Evolutionary conservation across 35 echinoderm and acorn worm genomes (phyloP).

Genomic region (Hemicentrotus pulcherrimus): DNA sequence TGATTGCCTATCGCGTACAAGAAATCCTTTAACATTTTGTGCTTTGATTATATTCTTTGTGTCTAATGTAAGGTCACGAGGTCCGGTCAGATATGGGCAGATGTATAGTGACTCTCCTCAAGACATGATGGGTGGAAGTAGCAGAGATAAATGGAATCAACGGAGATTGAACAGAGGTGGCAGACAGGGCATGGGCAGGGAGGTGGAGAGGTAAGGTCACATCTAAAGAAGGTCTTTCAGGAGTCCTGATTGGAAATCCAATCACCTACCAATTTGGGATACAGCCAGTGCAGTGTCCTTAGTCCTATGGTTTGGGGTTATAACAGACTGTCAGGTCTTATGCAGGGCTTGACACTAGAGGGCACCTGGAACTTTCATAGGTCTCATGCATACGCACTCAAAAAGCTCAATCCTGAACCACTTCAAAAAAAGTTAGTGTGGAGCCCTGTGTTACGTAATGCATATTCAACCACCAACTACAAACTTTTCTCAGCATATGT

Average conservation of each 20-base stretch:
- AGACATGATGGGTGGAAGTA: not conserved
- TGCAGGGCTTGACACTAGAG: not conserved
- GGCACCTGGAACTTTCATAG: not conserved
- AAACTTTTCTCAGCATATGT: too few species aligned
- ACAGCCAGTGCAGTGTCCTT: not conserved
- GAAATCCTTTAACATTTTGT: too few species aligned
- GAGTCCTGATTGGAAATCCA: too few species aligned
- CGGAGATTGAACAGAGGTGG: not conserved
- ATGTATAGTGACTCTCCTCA: slow-evolving; percentile 33
- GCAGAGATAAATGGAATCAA: not conserved
- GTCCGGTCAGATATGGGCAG: not conserved
- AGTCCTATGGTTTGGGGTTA: not conserved
- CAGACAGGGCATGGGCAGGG: not conserved
- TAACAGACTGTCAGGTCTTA: not conserved
- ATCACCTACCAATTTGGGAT: too few species aligned
- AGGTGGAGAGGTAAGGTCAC: not conserved
- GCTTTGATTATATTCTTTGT: not conserved
- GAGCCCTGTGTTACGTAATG: too few species aligned
- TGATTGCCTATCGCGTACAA: too few species aligned
- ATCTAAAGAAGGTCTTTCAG: not conserved
- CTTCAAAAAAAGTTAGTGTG: too few species aligned
- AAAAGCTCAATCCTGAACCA: too few species aligned
- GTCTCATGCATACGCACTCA: not conserved
- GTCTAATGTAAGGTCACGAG: not conserved
- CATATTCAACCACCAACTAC: too few species aligned